These are phyloP conservation scores for Prionchulus punctatus DNA, from an alignment of 2,888 invertebrate genomes.

Conservation along the genomic window DNA sequence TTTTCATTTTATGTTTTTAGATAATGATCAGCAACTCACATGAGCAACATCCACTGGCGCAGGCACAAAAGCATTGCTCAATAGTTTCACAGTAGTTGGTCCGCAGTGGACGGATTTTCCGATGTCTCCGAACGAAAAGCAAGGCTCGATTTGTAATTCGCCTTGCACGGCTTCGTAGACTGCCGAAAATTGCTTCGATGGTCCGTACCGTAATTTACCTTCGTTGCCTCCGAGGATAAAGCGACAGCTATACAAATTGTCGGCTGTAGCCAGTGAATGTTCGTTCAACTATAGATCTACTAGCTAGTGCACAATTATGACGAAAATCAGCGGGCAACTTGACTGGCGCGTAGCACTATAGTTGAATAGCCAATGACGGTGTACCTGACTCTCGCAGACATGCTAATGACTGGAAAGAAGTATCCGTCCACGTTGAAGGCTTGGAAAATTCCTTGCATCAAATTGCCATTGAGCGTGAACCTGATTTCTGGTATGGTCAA, in stretches of 20 bases:
- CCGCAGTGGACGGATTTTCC: slow-evolving; percentile 74
- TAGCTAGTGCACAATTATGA: too few species aligned
- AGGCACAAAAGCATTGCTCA: slow-evolving; percentile 85
- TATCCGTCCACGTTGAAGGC: slow-evolving; percentile 94
- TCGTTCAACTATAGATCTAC: too few species aligned
- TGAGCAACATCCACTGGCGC: slow-evolving; percentile 77
- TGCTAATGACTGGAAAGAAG: slow-evolving; percentile 94
- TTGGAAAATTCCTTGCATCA: slow-evolving; percentile 71
- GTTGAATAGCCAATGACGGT: too few species aligned
- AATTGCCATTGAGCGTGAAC: slow-evolving; percentile 81
- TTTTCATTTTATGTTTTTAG: too few species aligned
- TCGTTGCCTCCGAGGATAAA: slow-evolving; percentile 94
- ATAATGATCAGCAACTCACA: too few species aligned
- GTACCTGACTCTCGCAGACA: slow-evolving; percentile 85
- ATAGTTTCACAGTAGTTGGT: slow-evolving; percentile 57
- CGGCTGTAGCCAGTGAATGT: too few species aligned
- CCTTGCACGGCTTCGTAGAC: slow-evolving; percentile 85
- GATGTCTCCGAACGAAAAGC: slow-evolving; percentile 91
- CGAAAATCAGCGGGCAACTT: too few species aligned
- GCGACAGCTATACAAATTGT: too few species aligned
- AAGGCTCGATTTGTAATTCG: slow-evolving; percentile 79
- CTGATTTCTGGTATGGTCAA: slow-evolving; percentile 75
- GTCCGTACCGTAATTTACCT: slow-evolving; percentile 78
- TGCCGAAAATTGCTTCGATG: slow-evolving; percentile 84
- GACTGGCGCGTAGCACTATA: too few species aligned